Conservation (phyloP, 2,888 invertebrate species). For the Dendrolimus pini region DNA sequence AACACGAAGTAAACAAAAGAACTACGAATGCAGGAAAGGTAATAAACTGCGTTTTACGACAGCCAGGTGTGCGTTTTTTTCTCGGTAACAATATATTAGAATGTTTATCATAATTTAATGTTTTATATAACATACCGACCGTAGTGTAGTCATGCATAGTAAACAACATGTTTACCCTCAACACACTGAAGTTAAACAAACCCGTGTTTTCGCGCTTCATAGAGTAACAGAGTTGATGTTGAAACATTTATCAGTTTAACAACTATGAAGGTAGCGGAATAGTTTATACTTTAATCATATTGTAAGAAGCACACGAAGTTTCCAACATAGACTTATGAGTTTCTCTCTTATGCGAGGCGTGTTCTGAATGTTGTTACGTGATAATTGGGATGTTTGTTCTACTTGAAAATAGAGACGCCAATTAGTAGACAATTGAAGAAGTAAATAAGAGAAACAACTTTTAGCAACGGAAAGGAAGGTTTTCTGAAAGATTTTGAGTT, state of each 20-base stretch:
- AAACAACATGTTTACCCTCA: neutral
- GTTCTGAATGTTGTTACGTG: no score
- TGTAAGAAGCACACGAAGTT: neutral
- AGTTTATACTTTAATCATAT: neutral
- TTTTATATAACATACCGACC: neutral
- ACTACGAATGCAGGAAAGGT: no score
- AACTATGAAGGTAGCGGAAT: neutral
- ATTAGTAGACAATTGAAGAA: no score
- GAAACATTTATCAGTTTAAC: constrained; percentile 12
- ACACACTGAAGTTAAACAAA: constrained; percentile 1
- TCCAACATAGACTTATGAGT: neutral
- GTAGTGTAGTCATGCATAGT: neutral
- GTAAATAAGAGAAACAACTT: no score
- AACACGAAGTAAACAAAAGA: no score
- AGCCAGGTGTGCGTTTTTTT: no score
- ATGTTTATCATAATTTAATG: neutral
- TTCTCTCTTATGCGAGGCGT: neutral
- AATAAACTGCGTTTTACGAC: no score
- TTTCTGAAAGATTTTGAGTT: no score
- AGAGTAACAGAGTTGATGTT: constrained; percentile 9
- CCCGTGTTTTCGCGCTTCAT: constrained; percentile 7
- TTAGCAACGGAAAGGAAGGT: no score
- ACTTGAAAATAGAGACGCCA: no score
- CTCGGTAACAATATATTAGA: no score
- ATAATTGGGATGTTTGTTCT: no score